A percentile compares a stretch with the other conserved stretches of the same genome.
Evolutionary conservation across 1,140 invertebrate species (phyloP).

Genomic region (Battus philenor): DNA sequence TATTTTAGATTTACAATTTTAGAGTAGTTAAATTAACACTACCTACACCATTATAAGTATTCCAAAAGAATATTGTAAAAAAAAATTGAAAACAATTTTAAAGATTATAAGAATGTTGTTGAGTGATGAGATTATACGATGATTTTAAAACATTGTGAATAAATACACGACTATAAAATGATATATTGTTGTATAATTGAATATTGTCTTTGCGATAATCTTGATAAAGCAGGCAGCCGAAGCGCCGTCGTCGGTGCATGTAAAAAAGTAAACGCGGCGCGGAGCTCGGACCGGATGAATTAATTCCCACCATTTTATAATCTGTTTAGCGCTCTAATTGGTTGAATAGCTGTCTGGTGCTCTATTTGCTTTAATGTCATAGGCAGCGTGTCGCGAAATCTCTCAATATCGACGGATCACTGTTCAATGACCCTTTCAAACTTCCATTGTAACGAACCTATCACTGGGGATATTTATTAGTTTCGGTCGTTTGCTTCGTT

Average conservation of each 20-base stretch:
- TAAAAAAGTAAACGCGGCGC: background rate
- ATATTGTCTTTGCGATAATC: too few relatives aligned
- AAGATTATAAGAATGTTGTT: too few relatives aligned
- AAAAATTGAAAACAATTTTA: too few relatives aligned
- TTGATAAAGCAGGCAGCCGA: too few relatives aligned
- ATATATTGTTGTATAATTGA: too few relatives aligned
- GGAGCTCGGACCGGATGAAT: constrained; percentile 32
- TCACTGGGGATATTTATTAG: background rate
- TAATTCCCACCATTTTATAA: constrained; percentile 46
- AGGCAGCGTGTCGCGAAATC: background rate
- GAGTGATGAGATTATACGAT: too few relatives aligned
- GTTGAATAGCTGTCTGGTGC: constrained; percentile 34
- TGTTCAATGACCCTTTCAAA: constrained; percentile 4
- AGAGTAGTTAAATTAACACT: too few relatives aligned
- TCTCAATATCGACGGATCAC: constrained; percentile 5
- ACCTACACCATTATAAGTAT: too few relatives aligned
- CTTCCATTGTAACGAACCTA: background rate
- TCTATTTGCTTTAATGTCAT: constrained; percentile 26
- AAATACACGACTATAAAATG: too few relatives aligned
- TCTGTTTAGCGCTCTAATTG: constrained; percentile 43
- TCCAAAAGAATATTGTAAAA: too few relatives aligned
- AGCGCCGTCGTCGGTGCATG: background rate
- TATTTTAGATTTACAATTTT: too few relatives aligned
- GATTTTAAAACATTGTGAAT: too few relatives aligned
- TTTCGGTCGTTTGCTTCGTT: background rate